These are phyloP conservation scores for Haliclystus octoradiatus DNA, from an alignment of 30 jellyfish, hydroid and myxozoan species.

Conservation along the genomic window DNA sequence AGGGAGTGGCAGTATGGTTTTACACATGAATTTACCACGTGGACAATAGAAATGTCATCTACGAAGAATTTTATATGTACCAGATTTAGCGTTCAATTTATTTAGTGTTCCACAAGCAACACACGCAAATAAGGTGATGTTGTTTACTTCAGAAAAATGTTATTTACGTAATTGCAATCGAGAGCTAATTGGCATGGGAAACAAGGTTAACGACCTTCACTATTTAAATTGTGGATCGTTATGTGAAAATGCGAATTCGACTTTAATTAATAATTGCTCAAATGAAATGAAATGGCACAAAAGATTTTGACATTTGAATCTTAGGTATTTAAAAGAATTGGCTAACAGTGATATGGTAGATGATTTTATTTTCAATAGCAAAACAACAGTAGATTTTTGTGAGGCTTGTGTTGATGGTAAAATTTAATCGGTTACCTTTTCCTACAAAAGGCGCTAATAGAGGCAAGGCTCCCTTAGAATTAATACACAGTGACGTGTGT, in stretches of 20 bases:
- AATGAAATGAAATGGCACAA: constrained; percentile 32
- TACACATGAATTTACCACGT: constrained; percentile 6
- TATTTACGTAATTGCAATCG: background rate
- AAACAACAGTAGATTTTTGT: constrained; percentile 4
- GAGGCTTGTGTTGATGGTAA: constrained; percentile 33
- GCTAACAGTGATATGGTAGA: constrained; percentile 3
- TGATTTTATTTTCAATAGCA: constrained; percentile 18
- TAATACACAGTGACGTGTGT: constrained; percentile 48
- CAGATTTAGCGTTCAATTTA: background rate
- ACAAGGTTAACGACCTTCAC: background rate
- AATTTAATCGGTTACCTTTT: constrained; percentile 3
- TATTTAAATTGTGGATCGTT: background rate
- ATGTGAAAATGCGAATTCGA: background rate
- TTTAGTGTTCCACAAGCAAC: constrained; percentile 23
- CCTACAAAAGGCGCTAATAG: constrained; percentile 33
- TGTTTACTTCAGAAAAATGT: background rate
- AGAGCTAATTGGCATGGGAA: background rate
- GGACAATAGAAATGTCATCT: constrained; percentile 6
- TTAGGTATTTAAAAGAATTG: background rate
- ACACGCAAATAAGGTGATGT: constrained; percentile 1
- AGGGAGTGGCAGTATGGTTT: constrained; percentile 15
- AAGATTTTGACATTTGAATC: constrained; percentile 39
- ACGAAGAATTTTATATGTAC: constrained; percentile 1
- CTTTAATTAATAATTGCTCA: background rate
- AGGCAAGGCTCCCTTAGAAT: constrained; percentile 8